These are phyloP conservation scores for Mycetomoellerius zeteki DNA, from an alignment of 1,140 invertebrate genomes.

Conservation along the genomic window DNA sequence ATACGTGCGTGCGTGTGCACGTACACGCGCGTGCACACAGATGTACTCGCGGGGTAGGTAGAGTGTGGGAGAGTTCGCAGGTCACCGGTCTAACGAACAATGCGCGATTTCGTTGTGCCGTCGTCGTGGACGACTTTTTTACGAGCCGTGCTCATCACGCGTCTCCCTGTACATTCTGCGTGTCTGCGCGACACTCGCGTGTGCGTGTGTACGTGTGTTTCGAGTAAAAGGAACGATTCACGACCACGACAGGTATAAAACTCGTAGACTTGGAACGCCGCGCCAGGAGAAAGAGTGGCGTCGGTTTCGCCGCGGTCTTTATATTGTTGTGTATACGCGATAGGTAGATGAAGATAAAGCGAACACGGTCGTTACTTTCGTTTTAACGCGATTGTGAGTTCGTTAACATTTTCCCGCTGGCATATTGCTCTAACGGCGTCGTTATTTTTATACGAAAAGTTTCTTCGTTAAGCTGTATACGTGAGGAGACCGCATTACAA, in stretches of 20 bases:
- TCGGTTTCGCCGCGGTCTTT: slow-evolving; percentile 54
- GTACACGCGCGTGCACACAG: neutral
- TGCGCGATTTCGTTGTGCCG: slow-evolving; percentile 78
- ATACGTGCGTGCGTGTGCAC: slow-evolving; percentile 4
- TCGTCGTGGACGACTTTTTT: slow-evolving; percentile 75
- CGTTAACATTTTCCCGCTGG: slow-evolving; percentile 21
- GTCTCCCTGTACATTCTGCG: slow-evolving; percentile 25
- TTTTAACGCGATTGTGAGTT: slow-evolving; percentile 27
- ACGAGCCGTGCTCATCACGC: slow-evolving; percentile 62
- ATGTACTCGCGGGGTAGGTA: neutral
- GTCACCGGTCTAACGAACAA: slow-evolving; percentile 84
- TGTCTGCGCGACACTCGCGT: neutral
- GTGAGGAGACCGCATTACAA: neutral
- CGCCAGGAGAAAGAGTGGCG: slow-evolving; percentile 7
- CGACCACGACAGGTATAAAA: slow-evolving; percentile 28
- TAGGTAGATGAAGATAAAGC: slow-evolving; percentile 17
- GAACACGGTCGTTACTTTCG: slow-evolving; percentile 31
- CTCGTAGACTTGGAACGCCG: slow-evolving; percentile 12
- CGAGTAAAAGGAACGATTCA: slow-evolving; percentile 40
- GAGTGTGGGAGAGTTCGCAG: slow-evolving; percentile 85
- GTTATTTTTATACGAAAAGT: neutral
- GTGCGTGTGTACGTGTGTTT: neutral
- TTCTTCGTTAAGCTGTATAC: neutral
- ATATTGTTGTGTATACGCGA: slow-evolving; percentile 26
- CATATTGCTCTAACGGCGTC: neutral